phyloP scores from a whole-genome alignment of 2,113 vertebrate species.

The Elephantulus edwardii region DNA sequence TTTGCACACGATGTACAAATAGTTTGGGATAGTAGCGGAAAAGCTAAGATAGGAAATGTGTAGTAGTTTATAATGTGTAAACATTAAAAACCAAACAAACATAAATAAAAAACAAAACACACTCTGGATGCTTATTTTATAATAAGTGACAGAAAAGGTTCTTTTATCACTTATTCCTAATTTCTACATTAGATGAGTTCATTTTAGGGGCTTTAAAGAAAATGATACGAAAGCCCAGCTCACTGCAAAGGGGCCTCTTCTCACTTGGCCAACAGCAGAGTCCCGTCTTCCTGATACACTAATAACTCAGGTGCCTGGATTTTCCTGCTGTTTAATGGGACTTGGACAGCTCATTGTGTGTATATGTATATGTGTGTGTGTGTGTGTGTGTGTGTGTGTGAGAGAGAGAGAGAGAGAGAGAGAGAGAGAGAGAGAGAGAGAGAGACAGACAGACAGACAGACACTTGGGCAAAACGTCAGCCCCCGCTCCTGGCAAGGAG shows the following conservation, averaged over 20 bases:
- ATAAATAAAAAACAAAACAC: background rate
- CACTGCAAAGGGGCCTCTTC: background rate
- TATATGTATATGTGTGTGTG: too few species aligned
- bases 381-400: too few species aligned
- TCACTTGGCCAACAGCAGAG: background rate
- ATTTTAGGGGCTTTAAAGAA: background rate
- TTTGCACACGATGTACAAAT: too few species aligned
- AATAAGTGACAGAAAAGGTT: background rate
- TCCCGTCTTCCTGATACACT: background rate
- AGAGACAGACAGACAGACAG: too few species aligned
- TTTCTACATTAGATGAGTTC: background rate
- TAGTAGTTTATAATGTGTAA: background rate
- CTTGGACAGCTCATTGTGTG: background rate
- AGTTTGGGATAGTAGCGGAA: background rate
- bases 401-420: too few species aligned
- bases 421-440: too few species aligned
- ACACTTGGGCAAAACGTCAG: conserved; percentile 52
- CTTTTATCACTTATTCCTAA: background rate
- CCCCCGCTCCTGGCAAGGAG: conserved; percentile 9
- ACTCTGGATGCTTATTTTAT: conserved; percentile 17
- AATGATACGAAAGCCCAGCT: background rate
- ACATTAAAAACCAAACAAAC: background rate
- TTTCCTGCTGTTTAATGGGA: conserved; percentile 21
- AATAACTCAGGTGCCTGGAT: background rate
- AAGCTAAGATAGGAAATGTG: background rate